Conservation (phyloP, 2,888 invertebrate species). For the Nomada lathburiana region DNA sequence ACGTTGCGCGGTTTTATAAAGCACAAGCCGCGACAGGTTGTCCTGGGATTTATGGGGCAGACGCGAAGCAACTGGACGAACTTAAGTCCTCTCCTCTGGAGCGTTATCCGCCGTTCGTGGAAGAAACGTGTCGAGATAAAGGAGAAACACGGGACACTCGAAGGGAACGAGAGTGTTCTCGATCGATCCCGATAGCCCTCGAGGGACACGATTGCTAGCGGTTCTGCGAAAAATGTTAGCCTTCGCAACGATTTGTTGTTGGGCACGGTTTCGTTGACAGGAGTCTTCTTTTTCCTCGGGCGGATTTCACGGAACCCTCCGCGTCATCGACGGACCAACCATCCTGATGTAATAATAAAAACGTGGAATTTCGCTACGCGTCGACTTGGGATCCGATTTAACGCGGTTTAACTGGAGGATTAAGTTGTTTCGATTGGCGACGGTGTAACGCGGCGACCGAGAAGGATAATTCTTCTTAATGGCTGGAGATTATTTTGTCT, state of each 20-base stretch:
- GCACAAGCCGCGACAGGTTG: conserved; percentile 24
- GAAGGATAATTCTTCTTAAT: no score
- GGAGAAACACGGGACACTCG: conserved; percentile 11
- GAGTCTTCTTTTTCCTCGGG: conserved; percentile 16
- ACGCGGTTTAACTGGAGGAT: no score
- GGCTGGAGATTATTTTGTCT: no score
- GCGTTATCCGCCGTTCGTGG: conserved; percentile 24
- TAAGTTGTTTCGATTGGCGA: no score
- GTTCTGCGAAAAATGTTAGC: conserved; percentile 22
- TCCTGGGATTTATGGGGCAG: conserved; percentile 27
- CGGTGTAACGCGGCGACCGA: no score
- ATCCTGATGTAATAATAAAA: not conserved
- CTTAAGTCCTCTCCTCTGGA: conserved; percentile 8
- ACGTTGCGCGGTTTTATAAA: conserved; percentile 6
- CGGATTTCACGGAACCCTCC: conserved; percentile 26
- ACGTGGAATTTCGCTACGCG: no score
- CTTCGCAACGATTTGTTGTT: conserved; percentile 37
- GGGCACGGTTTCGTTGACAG: conserved; percentile 25
- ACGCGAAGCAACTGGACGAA: not conserved
- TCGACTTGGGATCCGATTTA: no score
- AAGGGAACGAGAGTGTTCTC: not conserved
- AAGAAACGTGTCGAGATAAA: conserved; percentile 45
- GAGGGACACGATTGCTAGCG: no score
- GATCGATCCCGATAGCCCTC: conserved; percentile 17
- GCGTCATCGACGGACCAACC: conserved; percentile 19